Evolutionary conservation across 37 sponge, comb jelly and placozoan species (phyloP).

Genomic region (Diacarnus erythraeanus): DNA sequence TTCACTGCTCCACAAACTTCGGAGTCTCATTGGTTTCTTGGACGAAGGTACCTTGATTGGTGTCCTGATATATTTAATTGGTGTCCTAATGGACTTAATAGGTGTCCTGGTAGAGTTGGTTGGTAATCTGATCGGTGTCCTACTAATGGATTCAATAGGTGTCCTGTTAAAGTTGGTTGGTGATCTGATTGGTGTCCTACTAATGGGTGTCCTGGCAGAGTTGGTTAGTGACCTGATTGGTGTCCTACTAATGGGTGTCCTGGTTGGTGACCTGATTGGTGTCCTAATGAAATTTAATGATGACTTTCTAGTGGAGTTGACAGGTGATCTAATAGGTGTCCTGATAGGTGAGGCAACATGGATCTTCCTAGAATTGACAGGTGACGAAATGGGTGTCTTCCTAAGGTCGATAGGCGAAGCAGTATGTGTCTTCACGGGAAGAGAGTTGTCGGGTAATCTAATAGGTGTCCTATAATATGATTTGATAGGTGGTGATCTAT

Average conservation of each 20-base stretch:
- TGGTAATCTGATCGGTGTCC: not conserved
- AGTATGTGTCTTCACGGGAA: too few species aligned
- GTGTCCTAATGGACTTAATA: not conserved
- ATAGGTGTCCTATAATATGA: too few species aligned
- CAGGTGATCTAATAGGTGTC: too few species aligned
- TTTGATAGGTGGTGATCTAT: not conserved
- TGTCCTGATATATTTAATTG: not conserved
- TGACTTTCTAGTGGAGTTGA: not conserved
- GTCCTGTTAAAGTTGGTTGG: not conserved
- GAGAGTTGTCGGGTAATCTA: too few species aligned
- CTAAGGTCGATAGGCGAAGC: too few species aligned
- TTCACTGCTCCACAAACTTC: not conserved
- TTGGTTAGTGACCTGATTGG: not conserved
- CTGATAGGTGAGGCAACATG: too few species aligned
- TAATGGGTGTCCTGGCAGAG: not conserved
- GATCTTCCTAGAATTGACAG: too few species aligned
- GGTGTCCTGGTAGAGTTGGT: not conserved
- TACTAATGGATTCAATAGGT: not conserved
- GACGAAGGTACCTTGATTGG: too few species aligned
- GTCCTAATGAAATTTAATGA: not conserved
- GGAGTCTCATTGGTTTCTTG: not conserved
- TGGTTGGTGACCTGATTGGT: too few species aligned
- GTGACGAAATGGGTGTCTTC: too few species aligned
- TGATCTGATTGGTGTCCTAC: not conserved
- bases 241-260: not conserved